phyloP scores from a whole-genome alignment of 2,113 vertebrate genomes.

The Hystrix cristata region DNA sequence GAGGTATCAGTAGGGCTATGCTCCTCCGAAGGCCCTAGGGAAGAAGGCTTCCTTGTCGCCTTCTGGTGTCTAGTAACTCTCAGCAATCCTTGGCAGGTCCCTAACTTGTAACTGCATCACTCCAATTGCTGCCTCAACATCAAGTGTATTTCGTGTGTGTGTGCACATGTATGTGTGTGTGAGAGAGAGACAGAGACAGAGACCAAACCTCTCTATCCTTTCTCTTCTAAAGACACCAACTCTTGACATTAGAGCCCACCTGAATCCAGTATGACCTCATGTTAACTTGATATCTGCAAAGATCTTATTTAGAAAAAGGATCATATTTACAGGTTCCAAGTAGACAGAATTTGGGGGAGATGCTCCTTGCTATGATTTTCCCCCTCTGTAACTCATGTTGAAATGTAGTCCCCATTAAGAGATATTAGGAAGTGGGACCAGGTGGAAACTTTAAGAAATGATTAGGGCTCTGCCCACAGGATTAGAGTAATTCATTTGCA shows the following conservation, averaged over 20 bases:
- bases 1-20: not conserved
- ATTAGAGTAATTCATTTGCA: not conserved
- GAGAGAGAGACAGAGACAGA: not conserved
- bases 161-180: not conserved
- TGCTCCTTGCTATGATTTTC: not conserved
- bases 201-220: not conserved
- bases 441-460: not conserved
- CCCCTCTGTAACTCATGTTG: not conserved
- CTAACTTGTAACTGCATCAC: not conserved
- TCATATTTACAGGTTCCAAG: not conserved
- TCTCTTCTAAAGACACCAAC: not conserved
- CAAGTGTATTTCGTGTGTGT: not conserved
- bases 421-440: not conserved
- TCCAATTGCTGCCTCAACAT: not conserved
- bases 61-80: not conserved
- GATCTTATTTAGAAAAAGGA: not conserved
- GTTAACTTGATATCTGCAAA: conserved; percentile 9
- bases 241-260: not conserved
- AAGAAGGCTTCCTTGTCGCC: not conserved
- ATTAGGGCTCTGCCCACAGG: not conserved
- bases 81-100: not conserved
- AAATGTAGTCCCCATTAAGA: not conserved
- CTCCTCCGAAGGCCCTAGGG: not conserved
- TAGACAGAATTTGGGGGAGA: not conserved
- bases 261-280: not conserved